Evolutionary conservation across 1,140 invertebrate genomes (phyloP), one percentile per base, ranked within the genome.

Genomic region (Aleiodes sp.): DNA sequence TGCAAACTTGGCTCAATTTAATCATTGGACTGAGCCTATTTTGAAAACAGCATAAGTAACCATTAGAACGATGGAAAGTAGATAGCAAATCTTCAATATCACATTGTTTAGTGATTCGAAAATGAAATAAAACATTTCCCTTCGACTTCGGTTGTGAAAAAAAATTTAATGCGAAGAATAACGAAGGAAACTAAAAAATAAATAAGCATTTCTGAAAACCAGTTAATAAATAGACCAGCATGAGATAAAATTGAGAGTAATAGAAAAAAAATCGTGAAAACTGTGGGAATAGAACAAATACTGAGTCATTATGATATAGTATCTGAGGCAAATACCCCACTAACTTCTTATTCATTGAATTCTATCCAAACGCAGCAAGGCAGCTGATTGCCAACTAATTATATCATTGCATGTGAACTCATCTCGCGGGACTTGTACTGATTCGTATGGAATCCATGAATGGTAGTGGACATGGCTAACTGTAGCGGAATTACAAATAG

Each of bases 381-480:
- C 39, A 33, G 29, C 35, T 67, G 65, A 67, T 67, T 67, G 65
- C 46, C 56, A 52, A 67, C 65, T 68, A 61, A 61, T 68, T 68
- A 60, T 68, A 26, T 61, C 57, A 24, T 68, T 68, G 12, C 31
- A 21, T 9, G 56, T 16, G 21, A 60, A 35, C 31, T 68, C 57
- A 46, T 68, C 65, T 68, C 57, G 26, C 4, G 65, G 65, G 65
- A 68, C 57, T 68, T 60, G 65, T 68, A 68, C 65, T 56, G 56
- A 68, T 68, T 68, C 65, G 56, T 66, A 37, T 66, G 33, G 65
- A 66, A 66, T 66, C 65, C 65, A 35, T 66, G 60, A 68, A 68
- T 68, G 65, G 65, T 21, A 41, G 56, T 61, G 33, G 37, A 57
- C 65, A 61, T 57, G 60, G 19, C 56, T 68, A 68, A 68, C 65